Evolutionary conservation across 1,140 invertebrate genomes (phyloP), one percentile per base, ranked within the genome.

Genomic region (fruit fly (Drosophila melanogaster)): DNA sequence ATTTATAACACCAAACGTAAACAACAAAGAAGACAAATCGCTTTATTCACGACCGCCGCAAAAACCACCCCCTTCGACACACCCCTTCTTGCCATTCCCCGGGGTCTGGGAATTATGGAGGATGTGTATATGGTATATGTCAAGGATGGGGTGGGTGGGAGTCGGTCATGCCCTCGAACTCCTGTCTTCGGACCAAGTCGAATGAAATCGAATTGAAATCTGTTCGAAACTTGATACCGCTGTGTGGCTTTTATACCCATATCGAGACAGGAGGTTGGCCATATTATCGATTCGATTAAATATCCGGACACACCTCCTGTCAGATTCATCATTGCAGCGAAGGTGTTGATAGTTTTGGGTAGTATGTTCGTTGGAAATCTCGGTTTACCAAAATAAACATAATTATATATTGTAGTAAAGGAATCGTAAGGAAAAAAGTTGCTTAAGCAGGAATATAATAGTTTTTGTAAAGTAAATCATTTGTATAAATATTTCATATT

Each of bases 181-280:
- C 14, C 54, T 65, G 78, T 79, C 77, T 59, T 66, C 69, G 73
- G 41, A 49, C 65, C 71, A 54, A 60, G 72, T 69, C 76, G 72
- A 44, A 83, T 56, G 73, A 91, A 91, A 91, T 91, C 85, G 84
- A 87, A 91, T 87, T 81, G 79, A 91, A 91, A 91, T 91, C 81
- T 91, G 90, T 59, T 85, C 72, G 90, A 85, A 91, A 91, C 90
- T 79, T 67, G 87, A 90, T 87, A 84, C 77, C 67, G 22, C 12
- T 51, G 35, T 67, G 46, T 85, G 75, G 57, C 37, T 72, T 73
- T 50, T 40, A 30, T 47, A 12, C 8, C 26, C 15, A 59, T 26
- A 26, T n/a, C 19, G 10, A 64, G 22, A n/a, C 58, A 14, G 37
- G 30, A 41, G 53, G 35, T 64, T 60, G 44, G 44, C 24, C 46